Base-by-base conservation (phyloP, 1,140 invertebrate species). In the Drosophila kohkoa region DNA sequence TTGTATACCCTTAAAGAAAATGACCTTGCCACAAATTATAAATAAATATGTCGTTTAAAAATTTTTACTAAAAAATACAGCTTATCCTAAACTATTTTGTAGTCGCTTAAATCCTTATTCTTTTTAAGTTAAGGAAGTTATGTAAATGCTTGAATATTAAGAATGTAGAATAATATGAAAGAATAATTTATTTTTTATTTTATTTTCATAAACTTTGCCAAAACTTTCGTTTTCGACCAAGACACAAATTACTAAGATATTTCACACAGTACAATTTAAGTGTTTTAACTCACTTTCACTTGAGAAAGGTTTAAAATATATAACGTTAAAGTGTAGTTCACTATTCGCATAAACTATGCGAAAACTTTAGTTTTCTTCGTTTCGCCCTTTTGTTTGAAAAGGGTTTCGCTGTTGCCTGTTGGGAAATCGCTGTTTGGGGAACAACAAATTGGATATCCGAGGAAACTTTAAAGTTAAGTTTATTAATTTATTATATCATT, bases 401-500 rank as follows among this genome's bases (percentile, higher is more conserved):
- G 16, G 48, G 48, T 49, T 46, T 49, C 8, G 8, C 45, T 3
- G 20, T 11, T 46, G 16, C 45, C 16, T 16, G 15, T 16, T 10
- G 20, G 46, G 48, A 25, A 13, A 43, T 43, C n/a, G 2, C 48
- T 25, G 35, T 49, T 49, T 25, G 20, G 48, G 20, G 1, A 8
- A 0, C 0, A 49, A 25, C 25, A 28, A 43, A 25, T 35, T 46
- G 30, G 25, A 6, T 32, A 32, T 67, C 11, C 16, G 25, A 16
- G 70, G 74, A 67, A 85, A 81, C 54, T 75, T 79, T 71, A 82
- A 79, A 80, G 62, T 88, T 87, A 43, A 32, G 30, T 54, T 54
- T 35, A 54, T 54, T 87, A 77, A 52, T 87, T 88, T 80, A 88
- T 80, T 82, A 87, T 82, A 72, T 69, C 76, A 79, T 78, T 82